Evolutionary conservation across 2,113 vertebrate genomes (phyloP).

Genomic region (Nycticryphes semicollaris): DNA sequence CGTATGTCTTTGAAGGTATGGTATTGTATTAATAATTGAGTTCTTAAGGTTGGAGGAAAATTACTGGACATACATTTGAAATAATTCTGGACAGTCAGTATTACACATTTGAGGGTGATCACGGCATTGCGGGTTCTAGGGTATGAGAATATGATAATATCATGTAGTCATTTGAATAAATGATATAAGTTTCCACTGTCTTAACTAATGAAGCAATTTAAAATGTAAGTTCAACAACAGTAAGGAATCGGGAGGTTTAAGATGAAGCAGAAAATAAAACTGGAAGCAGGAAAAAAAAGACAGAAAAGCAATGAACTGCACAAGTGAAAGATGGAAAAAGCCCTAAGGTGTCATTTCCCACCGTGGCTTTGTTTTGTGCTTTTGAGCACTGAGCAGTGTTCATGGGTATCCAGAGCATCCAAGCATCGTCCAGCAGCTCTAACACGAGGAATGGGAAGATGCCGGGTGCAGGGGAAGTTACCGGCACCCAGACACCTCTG

Average conservation of each 20-base stretch:
- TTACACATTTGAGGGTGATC: background rate
- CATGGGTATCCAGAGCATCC: background rate
- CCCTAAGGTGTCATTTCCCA: background rate
- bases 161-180: background rate
- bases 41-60: background rate
- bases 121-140: background rate
- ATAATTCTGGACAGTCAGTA: slow-evolving; percentile 2
- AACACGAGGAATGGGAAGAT: background rate
- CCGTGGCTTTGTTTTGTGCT: background rate
- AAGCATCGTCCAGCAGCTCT: background rate
- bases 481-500: background rate
- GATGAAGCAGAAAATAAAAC: background rate
- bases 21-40: slow-evolving; percentile 44
- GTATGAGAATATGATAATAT: background rate
- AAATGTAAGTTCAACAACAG: background rate
- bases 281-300: background rate
- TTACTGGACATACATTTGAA: slow-evolving; percentile 25
- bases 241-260: background rate
- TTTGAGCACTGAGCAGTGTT: background rate
- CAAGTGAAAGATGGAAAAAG: background rate
- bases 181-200: background rate
- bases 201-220: background rate
- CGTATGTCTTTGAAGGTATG: slow-evolving; percentile 19
- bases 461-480: background rate
- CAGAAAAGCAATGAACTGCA: background rate